phyloP scores from a whole-genome alignment of 2,797 vertebrate genomes.

The Limnodromus scolopaceus region DNA sequence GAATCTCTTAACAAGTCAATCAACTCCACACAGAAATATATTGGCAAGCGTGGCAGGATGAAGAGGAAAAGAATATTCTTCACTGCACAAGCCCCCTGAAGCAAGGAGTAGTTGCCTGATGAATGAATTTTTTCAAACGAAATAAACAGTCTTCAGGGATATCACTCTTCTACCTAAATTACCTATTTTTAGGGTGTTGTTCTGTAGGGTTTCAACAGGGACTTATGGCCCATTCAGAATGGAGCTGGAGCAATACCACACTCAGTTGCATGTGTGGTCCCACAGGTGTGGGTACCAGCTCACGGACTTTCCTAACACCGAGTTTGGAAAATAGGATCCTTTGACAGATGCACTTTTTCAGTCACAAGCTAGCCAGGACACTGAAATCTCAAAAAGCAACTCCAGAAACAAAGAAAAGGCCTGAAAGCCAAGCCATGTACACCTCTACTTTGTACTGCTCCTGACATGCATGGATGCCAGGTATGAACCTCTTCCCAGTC shows the following conservation, averaged over 20 bases:
- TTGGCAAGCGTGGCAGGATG: neutral
- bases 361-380: neutral
- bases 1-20: constrained; percentile 42
- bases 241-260: neutral
- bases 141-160: neutral
- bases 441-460: neutral
- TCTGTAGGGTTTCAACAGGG: neutral
- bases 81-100: neutral
- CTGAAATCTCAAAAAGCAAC: neutral
- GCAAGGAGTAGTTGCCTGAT: neutral
- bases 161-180: neutral
- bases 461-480: neutral
- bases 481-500: neutral
- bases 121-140: neutral
- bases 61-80: neutral
- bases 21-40: neutral
- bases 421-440: neutral
- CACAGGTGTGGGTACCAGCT: neutral
- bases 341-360: neutral
- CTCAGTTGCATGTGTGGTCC: rapidly evolving
- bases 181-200: rapidly evolving
- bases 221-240: neutral
- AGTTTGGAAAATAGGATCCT: neutral
- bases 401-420: neutral
- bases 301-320: neutral